phyloP scores from a whole-genome alignment of 2,113 vertebrate genomes.

The Aspiorhynchus laticeps region DNA sequence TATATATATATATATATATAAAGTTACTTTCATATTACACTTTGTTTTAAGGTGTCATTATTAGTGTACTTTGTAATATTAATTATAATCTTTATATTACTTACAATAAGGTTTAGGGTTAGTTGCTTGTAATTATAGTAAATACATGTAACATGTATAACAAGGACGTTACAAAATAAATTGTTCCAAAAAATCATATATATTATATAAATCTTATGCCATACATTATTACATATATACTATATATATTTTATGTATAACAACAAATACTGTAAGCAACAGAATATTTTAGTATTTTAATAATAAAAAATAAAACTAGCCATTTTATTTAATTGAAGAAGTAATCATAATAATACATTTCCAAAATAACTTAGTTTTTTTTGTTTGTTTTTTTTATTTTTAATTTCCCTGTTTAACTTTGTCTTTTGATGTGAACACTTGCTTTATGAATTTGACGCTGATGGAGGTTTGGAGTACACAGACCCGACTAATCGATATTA shows the following conservation, averaged over 20 bases:
- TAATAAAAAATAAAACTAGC: too few species aligned
- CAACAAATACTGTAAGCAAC: background rate
- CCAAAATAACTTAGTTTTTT: background rate
- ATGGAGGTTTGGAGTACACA: too few species aligned
- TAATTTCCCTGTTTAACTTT: too few species aligned
- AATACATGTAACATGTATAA: background rate
- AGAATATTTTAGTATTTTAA: background rate
- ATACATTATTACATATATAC: background rate
- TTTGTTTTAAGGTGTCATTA: too few species aligned
- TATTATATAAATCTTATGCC: background rate
- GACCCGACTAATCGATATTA: too few species aligned
- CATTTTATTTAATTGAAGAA: background rate
- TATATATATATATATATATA: too few species aligned
- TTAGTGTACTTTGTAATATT: background rate
- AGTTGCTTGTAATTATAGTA: background rate
- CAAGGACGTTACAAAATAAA: background rate
- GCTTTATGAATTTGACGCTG: too few species aligned
- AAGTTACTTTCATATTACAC: too few species aligned
- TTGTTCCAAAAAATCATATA: too few species aligned
- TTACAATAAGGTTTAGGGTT: background rate
- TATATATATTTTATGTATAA: background rate
- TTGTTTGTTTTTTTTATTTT: background rate
- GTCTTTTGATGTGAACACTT: too few species aligned
- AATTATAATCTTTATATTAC: background rate
- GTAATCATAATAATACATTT: background rate